Conservation (phyloP, 1,140 invertebrate genomes). For the Cydia amplana region DNA sequence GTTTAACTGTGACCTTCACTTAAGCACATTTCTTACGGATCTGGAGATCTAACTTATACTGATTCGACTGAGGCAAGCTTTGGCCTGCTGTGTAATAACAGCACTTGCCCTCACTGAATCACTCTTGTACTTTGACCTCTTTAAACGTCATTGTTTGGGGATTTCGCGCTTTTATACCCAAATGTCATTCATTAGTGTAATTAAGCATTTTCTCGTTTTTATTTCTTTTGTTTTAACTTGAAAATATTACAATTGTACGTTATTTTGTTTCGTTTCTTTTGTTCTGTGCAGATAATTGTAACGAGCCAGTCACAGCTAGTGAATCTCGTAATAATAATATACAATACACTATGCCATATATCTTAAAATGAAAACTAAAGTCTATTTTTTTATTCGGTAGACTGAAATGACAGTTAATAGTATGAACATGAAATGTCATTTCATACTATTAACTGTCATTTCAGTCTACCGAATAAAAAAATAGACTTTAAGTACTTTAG, state of each 20-base stretch:
- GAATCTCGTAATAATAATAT: too few species aligned
- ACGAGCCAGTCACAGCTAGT: too few species aligned
- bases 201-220: constrained; percentile 14
- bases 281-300: too few species aligned
- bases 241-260: neutral
- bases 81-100: neutral
- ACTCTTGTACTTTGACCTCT: constrained; percentile 32
- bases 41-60: neutral
- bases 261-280: constrained; percentile 14
- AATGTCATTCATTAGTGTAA: constrained; percentile 24
- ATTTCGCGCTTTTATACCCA: constrained; percentile 18
- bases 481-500: too few species aligned
- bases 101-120: constrained; percentile 9
- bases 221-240: neutral
- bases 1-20: neutral
- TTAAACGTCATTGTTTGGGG: constrained; percentile 27
- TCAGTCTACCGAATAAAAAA: too few species aligned
- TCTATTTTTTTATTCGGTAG: too few species aligned
- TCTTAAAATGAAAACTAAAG: too few species aligned
- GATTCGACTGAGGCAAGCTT: neutral
- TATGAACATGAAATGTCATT: too few species aligned
- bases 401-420: too few species aligned
- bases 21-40: neutral
- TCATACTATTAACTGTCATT: too few species aligned
- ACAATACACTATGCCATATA: too few species aligned